A percentile compares a stretch with the other conserved stretches of the same genome.
Conservation (phyloP, 2,113 vertebrate species). For the Serilophus lunatus region DNA sequence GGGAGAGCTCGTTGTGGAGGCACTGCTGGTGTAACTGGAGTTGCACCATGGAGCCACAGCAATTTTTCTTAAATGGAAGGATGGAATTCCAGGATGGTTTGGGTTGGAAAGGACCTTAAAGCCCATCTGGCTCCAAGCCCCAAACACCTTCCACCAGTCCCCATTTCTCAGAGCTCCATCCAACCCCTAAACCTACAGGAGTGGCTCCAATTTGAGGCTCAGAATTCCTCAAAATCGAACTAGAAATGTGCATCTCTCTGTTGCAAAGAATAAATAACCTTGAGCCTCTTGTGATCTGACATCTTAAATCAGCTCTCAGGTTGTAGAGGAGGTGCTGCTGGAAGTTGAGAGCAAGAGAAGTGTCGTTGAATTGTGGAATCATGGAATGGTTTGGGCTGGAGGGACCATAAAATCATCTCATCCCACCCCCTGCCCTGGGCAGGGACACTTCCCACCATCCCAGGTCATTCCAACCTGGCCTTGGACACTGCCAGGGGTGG, state of each 20-base stretch:
- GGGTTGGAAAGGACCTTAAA: background rate
- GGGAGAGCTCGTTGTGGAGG: no score
- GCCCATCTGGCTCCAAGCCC: background rate
- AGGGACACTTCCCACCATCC: background rate
- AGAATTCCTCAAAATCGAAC: background rate
- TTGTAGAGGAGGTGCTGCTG: accelerated
- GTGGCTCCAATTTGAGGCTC: background rate
- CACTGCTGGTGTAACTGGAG: accelerated
- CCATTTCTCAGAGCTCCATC: background rate
- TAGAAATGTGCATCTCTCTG: background rate
- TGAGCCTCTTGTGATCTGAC: background rate
- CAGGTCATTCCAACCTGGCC: background rate
- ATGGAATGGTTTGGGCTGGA: background rate
- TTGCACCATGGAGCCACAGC: no score
- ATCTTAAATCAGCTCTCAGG: background rate
- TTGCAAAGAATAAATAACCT: background rate
- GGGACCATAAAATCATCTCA: background rate
- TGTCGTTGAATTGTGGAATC: background rate
- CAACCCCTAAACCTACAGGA: background rate
- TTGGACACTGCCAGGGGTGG: background rate
- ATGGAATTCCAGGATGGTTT: background rate
- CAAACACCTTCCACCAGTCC: background rate
- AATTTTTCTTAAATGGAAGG: background rate
- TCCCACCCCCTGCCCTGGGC: background rate
- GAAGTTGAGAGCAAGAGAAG: background rate